Conservation (phyloP, 2,113 vertebrate species). For the Sphaerodactylus townsendi region DNA sequence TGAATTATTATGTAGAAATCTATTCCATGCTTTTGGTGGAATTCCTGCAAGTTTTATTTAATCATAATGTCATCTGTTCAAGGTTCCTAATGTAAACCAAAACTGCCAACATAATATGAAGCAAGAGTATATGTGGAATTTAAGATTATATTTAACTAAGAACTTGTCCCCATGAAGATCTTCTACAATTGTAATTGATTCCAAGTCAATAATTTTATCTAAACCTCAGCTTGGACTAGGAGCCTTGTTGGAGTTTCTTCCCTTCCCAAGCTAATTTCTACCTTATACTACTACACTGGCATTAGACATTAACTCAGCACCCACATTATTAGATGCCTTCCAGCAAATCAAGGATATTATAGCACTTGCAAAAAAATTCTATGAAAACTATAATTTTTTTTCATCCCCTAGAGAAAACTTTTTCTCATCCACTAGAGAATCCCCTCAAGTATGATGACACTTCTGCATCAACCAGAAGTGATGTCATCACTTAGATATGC, state of each 20-base stretch:
- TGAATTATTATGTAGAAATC: slow-evolving; percentile 44
- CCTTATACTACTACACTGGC: neutral
- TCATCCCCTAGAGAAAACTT: no score
- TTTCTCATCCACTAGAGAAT: no score
- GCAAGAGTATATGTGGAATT: neutral
- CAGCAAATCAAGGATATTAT: neutral
- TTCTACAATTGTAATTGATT: neutral
- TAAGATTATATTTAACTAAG: neutral
- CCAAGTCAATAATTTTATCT: no score
- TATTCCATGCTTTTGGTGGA: slow-evolving; percentile 6
- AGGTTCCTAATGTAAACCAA: neutral
- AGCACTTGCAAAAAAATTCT: no score
- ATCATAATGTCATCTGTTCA: neutral
- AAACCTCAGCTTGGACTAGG: no score
- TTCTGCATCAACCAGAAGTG: no score
- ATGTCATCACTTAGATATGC: no score
- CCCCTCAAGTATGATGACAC: no score
- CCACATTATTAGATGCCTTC: neutral
- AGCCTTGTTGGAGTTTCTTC: no score
- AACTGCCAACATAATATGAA: neutral
- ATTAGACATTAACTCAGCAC: neutral
- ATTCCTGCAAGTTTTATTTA: slow-evolving; percentile 44
- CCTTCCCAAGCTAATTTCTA: neutral
- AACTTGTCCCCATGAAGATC: neutral
- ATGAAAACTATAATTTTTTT: no score